Evolutionary conservation across 2,113 vertebrate species (phyloP), one percentile per base, ranked within the genome.

Genomic region (Tichodroma muraria): DNA sequence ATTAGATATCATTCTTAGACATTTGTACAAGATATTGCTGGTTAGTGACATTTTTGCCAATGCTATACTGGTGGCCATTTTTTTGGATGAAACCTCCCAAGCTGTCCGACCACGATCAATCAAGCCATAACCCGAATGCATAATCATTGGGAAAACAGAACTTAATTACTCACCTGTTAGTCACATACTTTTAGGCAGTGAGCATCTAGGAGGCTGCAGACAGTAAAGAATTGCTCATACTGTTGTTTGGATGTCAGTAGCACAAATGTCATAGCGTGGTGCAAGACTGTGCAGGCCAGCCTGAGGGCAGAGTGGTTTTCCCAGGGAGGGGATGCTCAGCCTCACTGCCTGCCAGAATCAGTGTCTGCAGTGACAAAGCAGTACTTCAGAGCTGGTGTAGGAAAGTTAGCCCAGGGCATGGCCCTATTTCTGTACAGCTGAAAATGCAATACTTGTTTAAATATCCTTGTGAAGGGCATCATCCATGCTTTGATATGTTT

Each of bases 301-400:
- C 1, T 2, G 6, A 35, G 14, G 27, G 8, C 12, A 42, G 33
- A 54, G 6, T 18, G 16, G 31, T 83, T 71, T 73, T 69, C 22
- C 56, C 9, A 33, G 25, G 24, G 9, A 82, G 25, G 6, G 17
- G 9, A 53, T 53, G 10, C 25, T 77, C 33, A 65, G 9, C n/a
- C 30, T 44, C 0, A 0, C 13, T 71, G 27, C 37, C 24, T 73
- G 61, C 47, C 45, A 61, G n/a, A 61, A 30, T 30, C 14, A 3
- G 30, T 52, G 38, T 61, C 45, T 4, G 1, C 31, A 47, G 60
- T 27, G 35, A 21, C 3, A 5, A 69, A 68, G 27, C 20, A 76
- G 25, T 19, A 11, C 22, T 54, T 63, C 49, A 90, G 40, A 75
- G 27, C 24, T 63, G 20, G 12, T 1, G 0, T 12, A 47, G 21